These are phyloP conservation scores for Falco berigora DNA, from an alignment of 2,797 vertebrate genomes.

Conservation along the genomic window DNA sequence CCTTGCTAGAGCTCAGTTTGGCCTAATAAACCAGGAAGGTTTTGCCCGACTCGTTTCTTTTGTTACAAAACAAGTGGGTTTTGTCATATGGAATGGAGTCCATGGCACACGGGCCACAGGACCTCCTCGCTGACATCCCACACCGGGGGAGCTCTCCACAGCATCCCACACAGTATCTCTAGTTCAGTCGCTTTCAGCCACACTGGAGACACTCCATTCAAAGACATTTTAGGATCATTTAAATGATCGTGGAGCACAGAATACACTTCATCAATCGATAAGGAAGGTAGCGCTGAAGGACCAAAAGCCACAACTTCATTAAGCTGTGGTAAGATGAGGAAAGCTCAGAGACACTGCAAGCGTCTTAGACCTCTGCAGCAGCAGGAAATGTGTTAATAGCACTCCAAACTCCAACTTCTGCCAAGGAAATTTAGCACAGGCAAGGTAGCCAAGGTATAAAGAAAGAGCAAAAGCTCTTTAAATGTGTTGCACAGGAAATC, in stretches of 20 bases:
- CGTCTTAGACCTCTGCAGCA: not conserved
- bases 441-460: not conserved
- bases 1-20: not conserved
- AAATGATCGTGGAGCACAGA: not conserved
- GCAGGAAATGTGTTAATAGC: not conserved
- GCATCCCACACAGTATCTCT: rapidly evolving
- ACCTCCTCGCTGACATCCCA: not conserved
- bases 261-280: not conserved
- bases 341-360: not conserved
- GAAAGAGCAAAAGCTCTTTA: not conserved
- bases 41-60: not conserved
- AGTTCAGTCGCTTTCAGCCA: not conserved
- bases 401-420: not conserved
- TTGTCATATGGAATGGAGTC: too few species aligned
- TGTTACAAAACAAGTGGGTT: not conserved
- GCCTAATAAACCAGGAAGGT: not conserved
- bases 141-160: not conserved
- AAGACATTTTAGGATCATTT: not conserved
- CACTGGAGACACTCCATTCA: not conserved
- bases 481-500: not conserved
- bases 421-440: not conserved
- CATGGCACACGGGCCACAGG: not conserved
- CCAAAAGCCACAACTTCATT: not conserved
- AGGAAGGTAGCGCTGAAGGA: not conserved
- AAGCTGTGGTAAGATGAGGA: not conserved